Percentiles rank a stretch among this genome's conserved stretches.
Conservation (phyloP, 2,888 invertebrate genomes). For the Brachylomia viminalis region DNA sequence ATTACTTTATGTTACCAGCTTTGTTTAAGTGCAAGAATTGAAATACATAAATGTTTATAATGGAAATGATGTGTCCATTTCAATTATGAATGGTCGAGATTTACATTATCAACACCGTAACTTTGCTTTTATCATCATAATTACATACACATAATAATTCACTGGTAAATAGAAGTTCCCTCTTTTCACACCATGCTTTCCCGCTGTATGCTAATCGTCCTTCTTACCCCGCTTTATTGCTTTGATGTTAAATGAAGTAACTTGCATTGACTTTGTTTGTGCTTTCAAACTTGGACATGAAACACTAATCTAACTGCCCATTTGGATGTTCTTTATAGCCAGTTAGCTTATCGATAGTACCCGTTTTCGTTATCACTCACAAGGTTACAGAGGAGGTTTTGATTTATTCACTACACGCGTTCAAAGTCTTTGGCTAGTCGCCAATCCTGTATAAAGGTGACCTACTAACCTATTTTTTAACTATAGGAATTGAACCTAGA, state of each 20-base stretch:
- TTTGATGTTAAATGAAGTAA: neutral
- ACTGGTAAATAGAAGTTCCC: no score
- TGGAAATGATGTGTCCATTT: no score
- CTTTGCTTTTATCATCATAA: neutral
- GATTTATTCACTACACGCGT: constrained; percentile 50
- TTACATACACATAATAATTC: neutral
- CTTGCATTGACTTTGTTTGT: neutral
- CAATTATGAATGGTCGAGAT: neutral
- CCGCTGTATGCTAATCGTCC: neutral
- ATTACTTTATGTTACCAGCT: no score
- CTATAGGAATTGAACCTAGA: constrained; percentile 11
- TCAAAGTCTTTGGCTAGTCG: constrained; percentile 49
- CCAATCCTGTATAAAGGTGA: constrained; percentile 36
- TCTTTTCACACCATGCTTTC: neutral
- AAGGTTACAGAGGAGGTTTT: constrained; percentile 27
- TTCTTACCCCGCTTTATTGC: neutral
- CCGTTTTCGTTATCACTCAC: constrained; percentile 15
- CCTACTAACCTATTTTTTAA: constrained; percentile 38
- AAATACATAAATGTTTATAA: no score
- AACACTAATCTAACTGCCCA: neutral
- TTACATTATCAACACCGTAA: neutral
- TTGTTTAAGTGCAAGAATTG: no score
- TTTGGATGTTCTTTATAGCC: neutral
- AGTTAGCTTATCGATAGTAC: constrained; percentile 9
- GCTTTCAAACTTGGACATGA: neutral